Base-by-base conservation (phyloP, 2,888 invertebrate genomes). In the Sphaeridia pumilis region DNA sequence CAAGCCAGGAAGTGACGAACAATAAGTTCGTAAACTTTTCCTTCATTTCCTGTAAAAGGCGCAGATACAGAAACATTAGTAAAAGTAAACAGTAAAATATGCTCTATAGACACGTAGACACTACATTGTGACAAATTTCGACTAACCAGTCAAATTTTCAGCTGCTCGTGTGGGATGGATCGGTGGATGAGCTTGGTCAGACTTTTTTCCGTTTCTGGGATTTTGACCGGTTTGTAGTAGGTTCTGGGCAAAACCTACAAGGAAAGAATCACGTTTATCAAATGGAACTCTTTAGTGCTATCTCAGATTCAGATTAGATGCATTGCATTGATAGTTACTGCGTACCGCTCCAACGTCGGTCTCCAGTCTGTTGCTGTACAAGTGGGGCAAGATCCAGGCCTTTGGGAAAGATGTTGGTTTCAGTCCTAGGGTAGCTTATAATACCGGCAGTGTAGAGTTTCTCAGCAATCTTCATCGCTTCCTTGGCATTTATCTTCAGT, bases 341-440 rank as follows among this genome's bases (percentile, higher is more conserved):
- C n/a, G n/a, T 63, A 72, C 72, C 69, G 49, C 97, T 97, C 97
- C 98, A 99, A 42, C 76, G 73, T 0, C 74, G 71, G 70, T 90
- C 84, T 0, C 75, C 73, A 0, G 67, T 67, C 65, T 94, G 93
- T 50, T 81, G 74, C 59, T 84, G 78, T 3, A 97, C 86, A 10
- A 97, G 73, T 1, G 75, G 71, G 1, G 68, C 69, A 27, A 98
- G 73, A 69, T 92, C 82, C 66, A 98, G 76, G 68, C 93, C 92
- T 67, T 85, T 84, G 0, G 97, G 94, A 69, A 88, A 98, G 67
- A 88, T 90, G 71, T 97, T 98, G 0, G 98, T 99, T 71, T 99
- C 98, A 0, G 98, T 99, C 69, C 98, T 83, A 0, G 98, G 98
- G 72, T 99, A 99, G 70, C 95, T 95, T 53, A 98, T 97, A 48